A percentile compares a stretch with the other conserved stretches of the same genome.
phyloP scores from a whole-genome alignment of 2,797 vertebrate species.

The Hirundo rustica region DNA sequence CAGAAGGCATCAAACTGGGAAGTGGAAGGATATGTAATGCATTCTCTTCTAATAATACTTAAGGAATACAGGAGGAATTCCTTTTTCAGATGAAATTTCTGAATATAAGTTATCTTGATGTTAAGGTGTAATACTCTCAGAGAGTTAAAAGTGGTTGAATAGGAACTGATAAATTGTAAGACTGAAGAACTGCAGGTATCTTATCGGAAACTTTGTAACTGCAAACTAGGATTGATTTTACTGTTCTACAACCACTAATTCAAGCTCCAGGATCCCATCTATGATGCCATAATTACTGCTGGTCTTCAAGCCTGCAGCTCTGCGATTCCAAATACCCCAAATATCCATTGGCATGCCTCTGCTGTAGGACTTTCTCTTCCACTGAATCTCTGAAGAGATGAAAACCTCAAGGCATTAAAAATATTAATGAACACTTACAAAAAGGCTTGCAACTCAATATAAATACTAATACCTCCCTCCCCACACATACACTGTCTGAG shows the following conservation, averaged over 20 bases:
- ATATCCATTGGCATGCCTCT: fast-evolving
- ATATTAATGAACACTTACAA: not conserved
- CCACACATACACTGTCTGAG: fast-evolving
- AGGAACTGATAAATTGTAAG: not conserved
- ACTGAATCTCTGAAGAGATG: not conserved
- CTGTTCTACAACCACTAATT: not conserved
- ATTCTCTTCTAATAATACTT: not conserved
- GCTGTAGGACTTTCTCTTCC: not conserved
- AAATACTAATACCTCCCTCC: not conserved
- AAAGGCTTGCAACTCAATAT: not conserved
- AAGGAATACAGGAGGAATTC: not conserved
- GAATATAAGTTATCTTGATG: not conserved
- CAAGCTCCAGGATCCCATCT: not conserved
- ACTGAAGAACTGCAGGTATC: not conserved
- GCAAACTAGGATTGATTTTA: not conserved
- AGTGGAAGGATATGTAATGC: not conserved
- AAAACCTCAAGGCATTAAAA: not conserved
- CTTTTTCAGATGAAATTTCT: not conserved
- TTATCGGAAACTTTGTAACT: not conserved
- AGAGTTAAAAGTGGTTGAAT: not conserved
- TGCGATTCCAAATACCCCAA: not conserved
- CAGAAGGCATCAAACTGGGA: not conserved
- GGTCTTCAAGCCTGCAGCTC: not conserved
- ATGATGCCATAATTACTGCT: not conserved
- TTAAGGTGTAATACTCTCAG: not conserved